Conservation (phyloP, 2,113 vertebrate species). For the Gadus macrocephalus region DNA sequence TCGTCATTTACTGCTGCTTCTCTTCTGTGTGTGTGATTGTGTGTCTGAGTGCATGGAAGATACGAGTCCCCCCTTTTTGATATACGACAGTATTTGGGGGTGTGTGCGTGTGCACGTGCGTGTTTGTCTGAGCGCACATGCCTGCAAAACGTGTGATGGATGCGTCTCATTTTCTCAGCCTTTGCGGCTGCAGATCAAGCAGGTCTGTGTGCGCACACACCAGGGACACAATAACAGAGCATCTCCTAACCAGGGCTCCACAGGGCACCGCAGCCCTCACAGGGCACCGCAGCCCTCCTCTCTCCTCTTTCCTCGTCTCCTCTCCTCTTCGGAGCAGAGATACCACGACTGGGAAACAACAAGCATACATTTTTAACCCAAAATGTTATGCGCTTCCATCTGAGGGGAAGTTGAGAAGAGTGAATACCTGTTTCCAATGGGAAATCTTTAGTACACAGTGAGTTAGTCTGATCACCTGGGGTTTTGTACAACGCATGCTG, state of each 20-base stretch:
- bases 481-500: too few species aligned
- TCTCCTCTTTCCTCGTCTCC: too few species aligned
- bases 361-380: too few species aligned
- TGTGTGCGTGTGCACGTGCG: neutral
- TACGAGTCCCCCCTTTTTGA: constrained; percentile 1
- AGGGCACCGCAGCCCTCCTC: too few species aligned
- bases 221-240: neutral
- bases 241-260: neutral
- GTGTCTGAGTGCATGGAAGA: neutral
- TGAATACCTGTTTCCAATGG: too few species aligned
- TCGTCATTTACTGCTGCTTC: neutral
- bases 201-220: neutral
- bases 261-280: too few species aligned
- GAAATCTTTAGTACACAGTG: too few species aligned
- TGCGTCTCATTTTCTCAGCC: neutral
- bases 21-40: neutral
- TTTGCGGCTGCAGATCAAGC: neutral
- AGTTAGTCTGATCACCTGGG: too few species aligned
- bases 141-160: neutral
- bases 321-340: too few species aligned
- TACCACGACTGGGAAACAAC: too few species aligned
- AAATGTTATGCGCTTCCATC: too few species aligned
- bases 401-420: too few species aligned
- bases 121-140: neutral
- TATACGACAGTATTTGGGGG: neutral